Evolutionary conservation across 1,140 invertebrate species (phyloP).

Genomic region (Danaus melanippus): DNA sequence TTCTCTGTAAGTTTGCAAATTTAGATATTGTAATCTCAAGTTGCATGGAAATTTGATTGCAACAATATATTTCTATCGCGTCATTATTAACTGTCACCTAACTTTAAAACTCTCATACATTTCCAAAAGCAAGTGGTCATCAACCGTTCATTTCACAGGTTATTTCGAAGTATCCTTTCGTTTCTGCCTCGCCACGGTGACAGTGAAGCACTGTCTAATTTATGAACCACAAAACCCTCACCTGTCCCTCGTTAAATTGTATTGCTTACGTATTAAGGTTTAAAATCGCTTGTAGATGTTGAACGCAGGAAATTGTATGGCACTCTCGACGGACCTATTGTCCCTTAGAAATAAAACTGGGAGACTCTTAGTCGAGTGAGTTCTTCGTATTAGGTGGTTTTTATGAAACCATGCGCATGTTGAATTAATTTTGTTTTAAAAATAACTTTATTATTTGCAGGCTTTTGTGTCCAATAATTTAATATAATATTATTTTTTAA

Average conservation of each 20-base stretch:
- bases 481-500: too few species aligned
- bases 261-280: slow-evolving; percentile 27
- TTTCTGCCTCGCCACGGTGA: slow-evolving; percentile 36
- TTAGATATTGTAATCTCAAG: too few species aligned
- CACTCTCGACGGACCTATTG: slow-evolving; percentile 41
- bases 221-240: slow-evolving; percentile 36
- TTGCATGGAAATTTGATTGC: slow-evolving; percentile 14
- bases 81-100: slow-evolving; percentile 24
- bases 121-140: slow-evolving; percentile 41
- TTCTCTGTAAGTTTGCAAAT: too few species aligned
- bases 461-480: too few species aligned
- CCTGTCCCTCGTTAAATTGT: slow-evolving; percentile 18
- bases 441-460: too few species aligned
- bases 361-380: slow-evolving; percentile 30
- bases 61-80: slow-evolving; percentile 19
- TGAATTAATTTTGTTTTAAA: slow-evolving; percentile 22
- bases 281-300: slow-evolving; percentile 21
- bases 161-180: slow-evolving; percentile 52
- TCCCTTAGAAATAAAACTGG: slow-evolving; percentile 49
- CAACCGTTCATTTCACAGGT: slow-evolving; percentile 61
- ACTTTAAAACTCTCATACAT: slow-evolving; percentile 28
- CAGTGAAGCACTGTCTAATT: slow-evolving; percentile 64
- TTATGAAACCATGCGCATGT: slow-evolving; percentile 24
- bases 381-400: slow-evolving; percentile 30
- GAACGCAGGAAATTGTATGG: slow-evolving; percentile 31